Conservation (phyloP, 2,113 vertebrate species). For the Rattus norvegicus region DNA sequence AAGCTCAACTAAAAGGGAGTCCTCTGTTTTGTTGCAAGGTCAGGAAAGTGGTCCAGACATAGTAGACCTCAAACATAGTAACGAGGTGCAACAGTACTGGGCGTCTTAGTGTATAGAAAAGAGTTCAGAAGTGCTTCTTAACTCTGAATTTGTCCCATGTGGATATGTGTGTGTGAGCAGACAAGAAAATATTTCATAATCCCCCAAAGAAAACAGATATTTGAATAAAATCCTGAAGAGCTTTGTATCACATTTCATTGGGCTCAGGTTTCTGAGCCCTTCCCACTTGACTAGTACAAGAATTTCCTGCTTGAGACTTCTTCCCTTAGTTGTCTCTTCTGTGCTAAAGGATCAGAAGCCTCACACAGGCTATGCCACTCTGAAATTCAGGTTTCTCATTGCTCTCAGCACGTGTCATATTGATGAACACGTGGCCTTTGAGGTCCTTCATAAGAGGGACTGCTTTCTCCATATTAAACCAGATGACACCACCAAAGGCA, state of each 20-base stretch:
- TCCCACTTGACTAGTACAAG: background rate
- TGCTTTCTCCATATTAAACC: background rate
- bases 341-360: background rate
- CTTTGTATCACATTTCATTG: background rate
- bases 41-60: too few relatives aligned
- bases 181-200: background rate
- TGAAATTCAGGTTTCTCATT: background rate
- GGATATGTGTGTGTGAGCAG: background rate
- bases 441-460: background rate
- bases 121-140: background rate
- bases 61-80: too few relatives aligned
- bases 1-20: too few relatives aligned
- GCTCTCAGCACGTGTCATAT: background rate
- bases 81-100: too few relatives aligned
- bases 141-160: background rate
- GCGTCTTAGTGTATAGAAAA: background rate
- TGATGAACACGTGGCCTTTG: background rate
- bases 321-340: background rate
- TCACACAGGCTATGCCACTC: background rate
- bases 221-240: background rate
- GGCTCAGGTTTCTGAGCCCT: background rate
- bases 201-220: background rate
- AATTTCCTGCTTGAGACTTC: background rate
- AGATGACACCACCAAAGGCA: background rate
- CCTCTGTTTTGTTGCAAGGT: too few relatives aligned